Percentiles rank a stretch among this genome's conserved stretches.
These are phyloP conservation scores for Drosophila fulvimacula DNA, from an alignment of 2,888 invertebrate species.

Conservation along the genomic window DNA sequence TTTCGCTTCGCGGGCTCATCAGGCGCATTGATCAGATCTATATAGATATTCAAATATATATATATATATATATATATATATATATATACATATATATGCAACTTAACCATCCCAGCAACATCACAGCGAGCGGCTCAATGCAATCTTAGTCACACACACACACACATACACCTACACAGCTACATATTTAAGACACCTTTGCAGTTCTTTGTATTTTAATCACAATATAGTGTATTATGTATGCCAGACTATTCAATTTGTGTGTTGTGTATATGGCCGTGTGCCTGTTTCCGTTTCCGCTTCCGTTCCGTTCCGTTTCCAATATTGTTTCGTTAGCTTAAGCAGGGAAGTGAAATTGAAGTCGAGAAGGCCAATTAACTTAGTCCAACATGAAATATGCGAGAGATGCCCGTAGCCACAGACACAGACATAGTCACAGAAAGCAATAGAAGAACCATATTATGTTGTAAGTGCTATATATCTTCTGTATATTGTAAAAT, in stretches of 20 bases:
- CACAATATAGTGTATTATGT: slow-evolving; percentile 11
- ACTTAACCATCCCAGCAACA: slow-evolving; percentile 44
- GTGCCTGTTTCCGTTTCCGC: slow-evolving; percentile 6
- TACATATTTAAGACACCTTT: slow-evolving; percentile 13
- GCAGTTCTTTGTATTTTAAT: slow-evolving; percentile 5
- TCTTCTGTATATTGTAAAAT: slow-evolving; percentile 55
- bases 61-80: slow-evolving; percentile 6
- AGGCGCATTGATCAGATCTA: slow-evolving; percentile 22
- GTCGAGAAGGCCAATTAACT: slow-evolving; percentile 18
- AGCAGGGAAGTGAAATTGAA: not conserved
- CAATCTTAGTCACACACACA: slow-evolving; percentile 42
- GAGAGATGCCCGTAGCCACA: not conserved
- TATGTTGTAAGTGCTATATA: slow-evolving; percentile 37
- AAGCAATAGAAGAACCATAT: slow-evolving; percentile 21
- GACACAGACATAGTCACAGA: not conserved
- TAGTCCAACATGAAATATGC: slow-evolving; percentile 7
- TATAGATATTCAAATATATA: slow-evolving; percentile 3
- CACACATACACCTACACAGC: slow-evolving; percentile 23
- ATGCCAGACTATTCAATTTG: slow-evolving; percentile 3
- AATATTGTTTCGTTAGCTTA: slow-evolving; percentile 8
- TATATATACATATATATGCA: slow-evolving; percentile 18
- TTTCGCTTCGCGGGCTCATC: not conserved
- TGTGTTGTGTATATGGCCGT: slow-evolving; percentile 30
- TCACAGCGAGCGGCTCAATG: slow-evolving; percentile 41
- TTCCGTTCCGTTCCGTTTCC: slow-evolving; percentile 4